phyloP scores from a whole-genome alignment of 64 coral and sea anemone genomes.

The Montipora foliosa region DNA sequence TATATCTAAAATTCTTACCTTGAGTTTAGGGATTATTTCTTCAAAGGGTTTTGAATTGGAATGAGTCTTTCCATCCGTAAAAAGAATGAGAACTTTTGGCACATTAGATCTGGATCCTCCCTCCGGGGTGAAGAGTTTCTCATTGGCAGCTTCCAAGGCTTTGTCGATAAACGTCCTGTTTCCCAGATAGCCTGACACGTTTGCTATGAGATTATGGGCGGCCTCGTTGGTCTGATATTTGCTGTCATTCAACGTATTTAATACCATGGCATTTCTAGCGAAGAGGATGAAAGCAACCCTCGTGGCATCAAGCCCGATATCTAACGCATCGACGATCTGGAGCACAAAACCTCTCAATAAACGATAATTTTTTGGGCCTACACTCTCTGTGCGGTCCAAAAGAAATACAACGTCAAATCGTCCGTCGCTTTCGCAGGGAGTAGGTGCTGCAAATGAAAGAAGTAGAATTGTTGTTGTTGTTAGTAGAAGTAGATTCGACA shows the following conservation, averaged over 20 bases:
- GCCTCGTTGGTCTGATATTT: neutral
- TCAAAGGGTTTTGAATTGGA: constrained; percentile 1
- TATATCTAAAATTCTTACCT: constrained; percentile 3
- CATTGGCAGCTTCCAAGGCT: constrained; percentile 25
- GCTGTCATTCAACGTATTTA: neutral
- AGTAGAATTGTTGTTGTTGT: neutral
- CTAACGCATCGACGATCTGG: neutral
- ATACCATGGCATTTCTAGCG: neutral
- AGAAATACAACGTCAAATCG: constrained; percentile 16
- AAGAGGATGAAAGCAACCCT: neutral
- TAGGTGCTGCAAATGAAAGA: neutral
- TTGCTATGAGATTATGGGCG: neutral
- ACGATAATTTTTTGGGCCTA: neutral
- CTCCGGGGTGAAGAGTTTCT: neutral
- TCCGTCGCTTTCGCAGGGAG: neutral
- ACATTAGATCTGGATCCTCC: constrained; percentile 32
- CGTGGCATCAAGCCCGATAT: neutral
- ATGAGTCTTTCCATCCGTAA: constrained; percentile 64
- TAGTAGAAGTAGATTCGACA: neutral
- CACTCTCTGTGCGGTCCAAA: neutral
- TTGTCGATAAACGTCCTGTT: constrained; percentile 42
- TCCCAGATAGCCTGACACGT: neutral
- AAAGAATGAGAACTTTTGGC: constrained; percentile 50
- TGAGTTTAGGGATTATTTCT: constrained; percentile 2
- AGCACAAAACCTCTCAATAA: constrained; percentile 4